Evolutionary conservation across 2,113 vertebrate species (phyloP).

Genomic region (Mustela nigripes): DNA sequence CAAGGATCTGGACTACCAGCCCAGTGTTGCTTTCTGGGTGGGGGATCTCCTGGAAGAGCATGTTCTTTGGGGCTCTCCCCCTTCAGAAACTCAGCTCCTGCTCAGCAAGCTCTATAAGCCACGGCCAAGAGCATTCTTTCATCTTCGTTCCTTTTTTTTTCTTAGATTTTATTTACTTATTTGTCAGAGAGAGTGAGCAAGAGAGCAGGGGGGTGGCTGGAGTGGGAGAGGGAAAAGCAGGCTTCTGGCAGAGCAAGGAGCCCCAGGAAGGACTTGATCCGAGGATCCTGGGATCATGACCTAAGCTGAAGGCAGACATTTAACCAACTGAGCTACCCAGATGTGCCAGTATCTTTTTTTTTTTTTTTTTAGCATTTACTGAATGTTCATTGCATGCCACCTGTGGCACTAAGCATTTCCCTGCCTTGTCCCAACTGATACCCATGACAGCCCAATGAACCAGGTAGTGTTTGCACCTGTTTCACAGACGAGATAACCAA

Average conservation of each 20-base stretch:
- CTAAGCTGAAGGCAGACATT: neutral
- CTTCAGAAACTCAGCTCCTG: neutral
- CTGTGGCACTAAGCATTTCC: neutral
- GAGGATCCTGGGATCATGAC: neutral
- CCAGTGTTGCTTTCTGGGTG: neutral
- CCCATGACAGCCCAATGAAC: neutral
- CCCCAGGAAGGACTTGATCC: neutral
- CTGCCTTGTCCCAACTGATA: neutral
- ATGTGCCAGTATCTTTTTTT: neutral
- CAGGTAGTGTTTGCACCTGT: neutral
- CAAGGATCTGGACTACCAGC: neutral
- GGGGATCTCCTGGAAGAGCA: neutral
- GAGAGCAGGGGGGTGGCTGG: too few species aligned
- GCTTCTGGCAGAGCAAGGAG: too few species aligned
- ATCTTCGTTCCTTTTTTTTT: neutral
- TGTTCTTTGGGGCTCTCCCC: neutral
- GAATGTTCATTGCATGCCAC: neutral
- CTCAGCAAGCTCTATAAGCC: neutral
- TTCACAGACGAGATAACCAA: neutral
- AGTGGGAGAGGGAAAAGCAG: too few species aligned
- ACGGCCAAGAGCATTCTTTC: neutral
- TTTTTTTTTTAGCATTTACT: neutral
- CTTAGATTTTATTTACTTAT: too few species aligned
- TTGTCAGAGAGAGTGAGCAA: too few species aligned
- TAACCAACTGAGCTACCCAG: neutral